Evolutionary conservation across 1,140 invertebrate species (phyloP).

Genomic region (Tetraneura akinire): DNA sequence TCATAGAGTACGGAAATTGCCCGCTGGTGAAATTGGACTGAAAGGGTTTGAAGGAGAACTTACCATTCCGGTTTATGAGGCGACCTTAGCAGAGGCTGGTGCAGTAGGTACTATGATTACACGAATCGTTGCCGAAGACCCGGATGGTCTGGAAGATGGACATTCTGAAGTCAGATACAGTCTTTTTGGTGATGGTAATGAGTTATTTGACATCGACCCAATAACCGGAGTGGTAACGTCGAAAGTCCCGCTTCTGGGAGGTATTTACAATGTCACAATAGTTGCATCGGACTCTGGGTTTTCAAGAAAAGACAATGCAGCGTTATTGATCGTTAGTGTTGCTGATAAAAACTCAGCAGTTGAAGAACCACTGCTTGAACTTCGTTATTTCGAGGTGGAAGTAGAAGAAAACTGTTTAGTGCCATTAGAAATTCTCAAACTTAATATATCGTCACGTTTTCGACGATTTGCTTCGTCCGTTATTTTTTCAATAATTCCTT

Average conservation of each 20-base stretch:
- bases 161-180: slow-evolving; percentile 78
- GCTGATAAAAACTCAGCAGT: slow-evolving; percentile 66
- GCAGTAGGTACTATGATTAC: slow-evolving; percentile 70
- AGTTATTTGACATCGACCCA: slow-evolving; percentile 75
- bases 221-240: slow-evolving; percentile 79
- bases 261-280: slow-evolving; percentile 73
- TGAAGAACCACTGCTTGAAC: slow-evolving; percentile 66
- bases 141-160: slow-evolving; percentile 77
- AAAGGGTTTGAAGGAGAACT: slow-evolving; percentile 43
- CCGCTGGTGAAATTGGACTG: slow-evolving; percentile 25
- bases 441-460: slow-evolving; percentile 64
- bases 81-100: slow-evolving; percentile 69
- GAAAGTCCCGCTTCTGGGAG: slow-evolving; percentile 66
- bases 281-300: slow-evolving; percentile 81
- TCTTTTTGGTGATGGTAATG: slow-evolving; percentile 65
- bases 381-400: slow-evolving; percentile 76
- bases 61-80: slow-evolving; percentile 69
- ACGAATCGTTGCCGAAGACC: slow-evolving; percentile 79
- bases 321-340: slow-evolving; percentile 69
- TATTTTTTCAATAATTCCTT: slow-evolving; percentile 38
- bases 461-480: slow-evolving; percentile 38
- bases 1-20: slow-evolving; percentile 58
- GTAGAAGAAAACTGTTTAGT: slow-evolving; percentile 73
- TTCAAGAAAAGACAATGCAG: slow-evolving; percentile 76
- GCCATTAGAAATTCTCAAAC: slow-evolving; percentile 69